A percentile compares a stretch with the other conserved stretches of the same genome.
Evolutionary conservation across 2,888 invertebrate genomes (phyloP).

Genomic region (Tenthredo amoena): DNA sequence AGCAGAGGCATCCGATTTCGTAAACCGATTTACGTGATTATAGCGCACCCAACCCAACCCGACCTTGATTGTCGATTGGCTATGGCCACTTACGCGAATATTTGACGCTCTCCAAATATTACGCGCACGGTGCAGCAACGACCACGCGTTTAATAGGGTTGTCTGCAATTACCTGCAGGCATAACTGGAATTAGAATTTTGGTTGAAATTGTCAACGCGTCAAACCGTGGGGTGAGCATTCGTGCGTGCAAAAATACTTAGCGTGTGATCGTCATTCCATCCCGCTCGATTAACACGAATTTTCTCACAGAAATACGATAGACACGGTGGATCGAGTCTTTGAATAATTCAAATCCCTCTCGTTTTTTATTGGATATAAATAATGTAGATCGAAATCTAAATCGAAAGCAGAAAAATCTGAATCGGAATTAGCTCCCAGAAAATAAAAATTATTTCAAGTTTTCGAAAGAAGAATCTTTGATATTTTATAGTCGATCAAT

Average conservation of each 20-base stretch:
- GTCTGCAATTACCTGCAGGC: conserved; percentile 49
- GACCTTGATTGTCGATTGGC: conserved; percentile 50
- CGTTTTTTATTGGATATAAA: not conserved
- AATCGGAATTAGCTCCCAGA: not conserved
- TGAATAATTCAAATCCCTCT: not conserved
- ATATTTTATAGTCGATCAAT: not conserved
- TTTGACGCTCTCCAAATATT: conserved; percentile 49
- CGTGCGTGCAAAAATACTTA: conserved; percentile 42
- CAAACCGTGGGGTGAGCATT: conserved; percentile 46
- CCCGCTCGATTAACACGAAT: conserved; percentile 22
- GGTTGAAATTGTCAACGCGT: conserved; percentile 50
- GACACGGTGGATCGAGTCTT: not conserved
- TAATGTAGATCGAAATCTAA: not conserved
- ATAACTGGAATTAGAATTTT: conserved; percentile 51
- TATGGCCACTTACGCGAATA: conserved; percentile 46
- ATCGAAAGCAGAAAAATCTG: not conserved
- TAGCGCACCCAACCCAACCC: not conserved
- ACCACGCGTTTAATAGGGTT: conserved; percentile 49
- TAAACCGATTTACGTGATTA: not conserved
- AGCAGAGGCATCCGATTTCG: not conserved
- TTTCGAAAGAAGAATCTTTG: not conserved
- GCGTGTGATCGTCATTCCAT: conserved; percentile 27
- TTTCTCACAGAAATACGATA: not conserved
- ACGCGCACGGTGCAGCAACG: conserved; percentile 34
- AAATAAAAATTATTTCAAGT: not conserved